Conservation (phyloP, 2,888 invertebrate species). For the Coelinius sp. region DNA sequence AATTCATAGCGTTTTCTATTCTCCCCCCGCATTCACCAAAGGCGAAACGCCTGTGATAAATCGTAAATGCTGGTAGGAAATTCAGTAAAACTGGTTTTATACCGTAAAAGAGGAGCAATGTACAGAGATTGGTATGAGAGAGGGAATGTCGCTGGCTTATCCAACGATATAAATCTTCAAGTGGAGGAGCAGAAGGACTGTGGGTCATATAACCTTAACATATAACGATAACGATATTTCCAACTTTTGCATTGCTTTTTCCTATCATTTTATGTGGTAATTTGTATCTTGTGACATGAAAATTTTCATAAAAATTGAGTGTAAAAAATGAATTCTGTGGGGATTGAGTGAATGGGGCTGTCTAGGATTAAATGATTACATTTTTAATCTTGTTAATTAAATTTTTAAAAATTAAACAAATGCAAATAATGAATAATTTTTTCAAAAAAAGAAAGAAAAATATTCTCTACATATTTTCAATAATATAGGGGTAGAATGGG, state of each 20-base stretch:
- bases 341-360: background rate
- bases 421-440: too few relatives aligned
- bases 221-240: slow-evolving; percentile 28
- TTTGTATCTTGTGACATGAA: slow-evolving; percentile 14
- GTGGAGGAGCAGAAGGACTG: slow-evolving; percentile 36
- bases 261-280: slow-evolving; percentile 16
- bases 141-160: slow-evolving; percentile 45
- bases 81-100: slow-evolving; percentile 34
- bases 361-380: background rate
- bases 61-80: slow-evolving; percentile 29
- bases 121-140: slow-evolving; percentile 7
- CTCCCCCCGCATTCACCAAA: background rate
- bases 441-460: too few relatives aligned
- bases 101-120: slow-evolving; percentile 8
- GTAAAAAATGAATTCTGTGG: background rate
- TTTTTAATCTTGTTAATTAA: background rate
- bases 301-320: slow-evolving; percentile 14
- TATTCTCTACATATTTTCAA: too few relatives aligned
- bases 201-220: slow-evolving; percentile 28
- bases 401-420: too few relatives aligned
- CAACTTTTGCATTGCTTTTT: slow-evolving; percentile 13
- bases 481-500: too few relatives aligned
- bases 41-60: slow-evolving; percentile 20
- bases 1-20: slow-evolving; percentile 30
- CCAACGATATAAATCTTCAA: slow-evolving; percentile 48